Evolutionary conservation across 2,888 invertebrate genomes (phyloP).

Genomic region (Cerceris rybyensis): DNA sequence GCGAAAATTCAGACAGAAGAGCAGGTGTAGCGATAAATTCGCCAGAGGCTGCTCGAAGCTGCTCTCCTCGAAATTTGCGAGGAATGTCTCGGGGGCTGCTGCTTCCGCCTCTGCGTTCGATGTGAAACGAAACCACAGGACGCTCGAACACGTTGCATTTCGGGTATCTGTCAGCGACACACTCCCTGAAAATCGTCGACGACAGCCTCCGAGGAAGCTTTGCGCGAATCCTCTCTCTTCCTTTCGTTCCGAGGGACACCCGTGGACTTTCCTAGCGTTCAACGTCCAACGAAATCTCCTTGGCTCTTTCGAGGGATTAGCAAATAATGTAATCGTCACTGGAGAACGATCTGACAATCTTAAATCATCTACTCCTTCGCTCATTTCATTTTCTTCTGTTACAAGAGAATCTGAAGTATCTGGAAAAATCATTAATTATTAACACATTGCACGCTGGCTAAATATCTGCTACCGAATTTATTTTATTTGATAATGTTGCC

Average conservation of each 20-base stretch:
- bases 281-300: too few species aligned
- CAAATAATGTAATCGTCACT: too few species aligned
- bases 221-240: too few species aligned
- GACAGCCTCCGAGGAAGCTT: not conserved
- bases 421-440: too few species aligned
- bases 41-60: conserved; percentile 33
- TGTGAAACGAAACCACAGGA: conserved; percentile 46
- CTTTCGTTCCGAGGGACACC: not conserved
- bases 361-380: too few species aligned
- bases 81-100: conserved; percentile 2
- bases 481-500: too few species aligned
- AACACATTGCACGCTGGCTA: too few species aligned
- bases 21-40: conserved; percentile 28
- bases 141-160: conserved; percentile 39
- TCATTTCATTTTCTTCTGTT: too few species aligned
- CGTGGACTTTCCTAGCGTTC: not conserved
- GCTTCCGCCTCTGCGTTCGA: conserved; percentile 35
- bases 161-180: conserved; percentile 44
- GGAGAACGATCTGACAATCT: too few species aligned
- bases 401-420: too few species aligned
- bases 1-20: not conserved
- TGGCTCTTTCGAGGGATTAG: too few species aligned
- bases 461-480: too few species aligned
- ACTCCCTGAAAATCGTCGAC: conserved; percentile 39
- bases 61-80: conserved; percentile 17